A percentile compares a stretch with the other conserved stretches of the same genome.
phyloP scores from a whole-genome alignment of 2,888 invertebrate species.

The Dryococelus australis region DNA sequence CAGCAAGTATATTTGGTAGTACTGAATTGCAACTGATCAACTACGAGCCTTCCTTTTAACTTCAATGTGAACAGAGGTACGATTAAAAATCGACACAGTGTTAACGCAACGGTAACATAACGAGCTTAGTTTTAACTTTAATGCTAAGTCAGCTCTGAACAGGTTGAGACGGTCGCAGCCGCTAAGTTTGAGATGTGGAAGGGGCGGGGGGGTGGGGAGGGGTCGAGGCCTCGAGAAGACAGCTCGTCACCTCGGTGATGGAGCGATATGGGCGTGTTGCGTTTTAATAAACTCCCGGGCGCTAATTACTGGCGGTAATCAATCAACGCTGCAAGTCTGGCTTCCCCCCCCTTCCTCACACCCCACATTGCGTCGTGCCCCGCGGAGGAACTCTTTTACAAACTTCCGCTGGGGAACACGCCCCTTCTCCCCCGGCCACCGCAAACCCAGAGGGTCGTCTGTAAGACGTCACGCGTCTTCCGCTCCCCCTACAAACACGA shows the following conservation, averaged over 20 bases:
- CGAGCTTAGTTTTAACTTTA: no score
- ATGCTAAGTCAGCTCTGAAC: no score
- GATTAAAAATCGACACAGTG: no score
- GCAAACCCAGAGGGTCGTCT: not conserved
- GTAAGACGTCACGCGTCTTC: not conserved
- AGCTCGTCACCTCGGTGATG: not conserved
- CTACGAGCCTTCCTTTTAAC: no score
- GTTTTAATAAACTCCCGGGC: slow-evolving; percentile 1
- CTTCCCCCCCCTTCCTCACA: not conserved
- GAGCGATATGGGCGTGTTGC: not conserved
- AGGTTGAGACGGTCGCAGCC: no score
- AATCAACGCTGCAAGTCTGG: slow-evolving; percentile 1
- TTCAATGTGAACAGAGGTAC: no score
- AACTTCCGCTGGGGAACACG: not conserved
- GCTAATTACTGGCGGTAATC: slow-evolving; percentile 16
- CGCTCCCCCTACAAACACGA: not conserved
- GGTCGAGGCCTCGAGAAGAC: not conserved
- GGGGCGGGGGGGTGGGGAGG: not conserved
- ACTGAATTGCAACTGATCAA: no score
- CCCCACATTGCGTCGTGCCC: not conserved
- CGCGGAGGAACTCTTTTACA: not conserved
- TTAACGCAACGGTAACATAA: no score
- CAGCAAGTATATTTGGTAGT: no score
- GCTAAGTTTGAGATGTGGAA: not conserved
- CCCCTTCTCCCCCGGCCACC: not conserved